phyloP scores from a whole-genome alignment of 37 sponge, comb jelly and placozoan genomes.

The Spongilla lacustris region DNA sequence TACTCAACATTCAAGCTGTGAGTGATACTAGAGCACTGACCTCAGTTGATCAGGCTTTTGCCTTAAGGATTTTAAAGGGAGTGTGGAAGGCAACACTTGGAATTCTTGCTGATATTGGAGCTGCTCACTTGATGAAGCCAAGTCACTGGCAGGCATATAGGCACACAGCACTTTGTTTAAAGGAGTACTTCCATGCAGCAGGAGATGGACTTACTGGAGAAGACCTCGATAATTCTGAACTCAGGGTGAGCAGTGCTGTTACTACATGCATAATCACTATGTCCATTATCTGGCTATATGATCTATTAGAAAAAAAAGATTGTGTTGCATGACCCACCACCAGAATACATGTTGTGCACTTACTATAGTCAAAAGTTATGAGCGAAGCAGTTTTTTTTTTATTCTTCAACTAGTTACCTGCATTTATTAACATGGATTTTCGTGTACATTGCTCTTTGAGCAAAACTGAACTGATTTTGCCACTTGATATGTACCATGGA shows the following conservation, averaged over 20 bases:
- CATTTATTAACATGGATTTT: not conserved
- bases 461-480: no score
- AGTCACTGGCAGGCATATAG: not conserved
- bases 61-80: not conserved
- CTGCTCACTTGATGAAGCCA: not conserved
- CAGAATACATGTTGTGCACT: no score
- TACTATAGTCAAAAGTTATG: no score
- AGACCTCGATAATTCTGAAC: constrained; percentile 13
- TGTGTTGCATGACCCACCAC: no score
- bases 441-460: not conserved
- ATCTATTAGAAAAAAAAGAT: no score
- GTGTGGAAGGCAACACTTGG: not conserved
- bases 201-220: constrained; percentile 47
- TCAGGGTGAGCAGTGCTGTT: constrained; percentile 11
- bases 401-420: no score
- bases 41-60: not conserved
- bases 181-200: constrained; percentile 46
- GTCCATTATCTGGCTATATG: no score
- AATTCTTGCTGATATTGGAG: not conserved
- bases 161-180: not conserved
- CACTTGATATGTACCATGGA: no score
- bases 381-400: not conserved
- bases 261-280: not conserved
- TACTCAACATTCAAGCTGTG: not conserved
- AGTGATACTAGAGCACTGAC: not conserved